Percentiles rank a stretch among this genome's conserved stretches.
Evolutionary conservation across 2,797 vertebrate species (phyloP).

Genomic region (Amblyopsis hoosieri): DNA sequence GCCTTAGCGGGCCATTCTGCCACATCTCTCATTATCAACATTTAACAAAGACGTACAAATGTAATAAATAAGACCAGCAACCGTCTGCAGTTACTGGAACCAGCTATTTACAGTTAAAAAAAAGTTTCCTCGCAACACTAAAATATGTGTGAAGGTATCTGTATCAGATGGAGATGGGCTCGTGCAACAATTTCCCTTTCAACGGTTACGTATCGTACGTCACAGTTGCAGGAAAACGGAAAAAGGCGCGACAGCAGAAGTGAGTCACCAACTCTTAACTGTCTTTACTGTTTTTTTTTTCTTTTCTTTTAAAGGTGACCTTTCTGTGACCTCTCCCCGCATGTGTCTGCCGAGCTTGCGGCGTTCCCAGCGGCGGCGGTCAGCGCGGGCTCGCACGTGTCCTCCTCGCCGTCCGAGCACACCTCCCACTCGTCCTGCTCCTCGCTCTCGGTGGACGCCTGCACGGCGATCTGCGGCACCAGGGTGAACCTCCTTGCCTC

Average conservation of each 20-base stretch:
- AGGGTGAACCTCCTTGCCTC: slow-evolving; percentile 64
- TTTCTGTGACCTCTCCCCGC: slow-evolving; percentile 33
- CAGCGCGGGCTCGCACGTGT: slow-evolving; percentile 38
- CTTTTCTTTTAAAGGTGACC: slow-evolving; percentile 32
- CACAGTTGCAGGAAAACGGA: slow-evolving; percentile 10
- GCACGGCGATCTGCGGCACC: slow-evolving; percentile 90
- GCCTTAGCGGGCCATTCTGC: slow-evolving; percentile 47
- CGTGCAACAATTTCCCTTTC: slow-evolving; percentile 5
- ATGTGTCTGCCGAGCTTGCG: slow-evolving; percentile 8
- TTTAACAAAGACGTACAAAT: slow-evolving; percentile 73
- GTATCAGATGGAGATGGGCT: no score
- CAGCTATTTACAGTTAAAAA: slow-evolving; percentile 68
- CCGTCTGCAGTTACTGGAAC: slow-evolving; percentile 36
- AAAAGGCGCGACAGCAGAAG: slow-evolving; percentile 14
- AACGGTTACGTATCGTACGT: slow-evolving; percentile 1
- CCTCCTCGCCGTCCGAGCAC: slow-evolving; percentile 78
- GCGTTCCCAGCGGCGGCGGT: slow-evolving; percentile 17
- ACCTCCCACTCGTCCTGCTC: slow-evolving; percentile 85
- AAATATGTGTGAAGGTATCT: neutral
- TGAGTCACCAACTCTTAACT: slow-evolving; percentile 28
- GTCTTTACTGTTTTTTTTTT: no score
- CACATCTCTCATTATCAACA: slow-evolving; percentile 45
- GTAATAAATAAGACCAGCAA: slow-evolving; percentile 82
- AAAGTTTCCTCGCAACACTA: slow-evolving; percentile 60
- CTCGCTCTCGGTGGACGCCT: slow-evolving; percentile 84